Evolutionary conservation across 2,113 vertebrate species (phyloP).

Genomic region (Lampris megalopsis): DNA sequence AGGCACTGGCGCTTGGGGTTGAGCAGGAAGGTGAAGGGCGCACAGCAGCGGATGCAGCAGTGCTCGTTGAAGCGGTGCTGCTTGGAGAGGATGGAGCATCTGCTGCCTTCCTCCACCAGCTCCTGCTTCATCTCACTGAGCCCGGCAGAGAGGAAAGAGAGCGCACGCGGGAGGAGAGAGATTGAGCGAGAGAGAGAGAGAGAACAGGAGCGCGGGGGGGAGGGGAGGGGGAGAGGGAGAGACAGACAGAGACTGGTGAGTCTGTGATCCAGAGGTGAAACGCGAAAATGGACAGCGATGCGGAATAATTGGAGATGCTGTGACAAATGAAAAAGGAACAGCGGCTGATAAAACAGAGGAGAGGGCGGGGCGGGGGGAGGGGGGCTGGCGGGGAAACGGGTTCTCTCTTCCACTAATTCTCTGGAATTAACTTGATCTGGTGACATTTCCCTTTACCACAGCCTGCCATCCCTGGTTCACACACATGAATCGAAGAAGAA

Average conservation of each 20-base stretch:
- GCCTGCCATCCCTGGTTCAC: conserved; percentile 56
- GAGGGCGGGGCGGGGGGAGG: conserved; percentile 1
- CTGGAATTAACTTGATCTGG: conserved; percentile 64
- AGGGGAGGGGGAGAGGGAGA: conserved; percentile 16
- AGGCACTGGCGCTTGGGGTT: conserved; percentile 91
- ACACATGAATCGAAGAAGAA: conserved; percentile 40
- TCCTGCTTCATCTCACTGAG: conserved; percentile 96
- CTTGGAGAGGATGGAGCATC: conserved; percentile 93
- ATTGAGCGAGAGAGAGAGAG: conserved; percentile 1
- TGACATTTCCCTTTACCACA: conserved; percentile 67
- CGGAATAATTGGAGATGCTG: conserved; percentile 62
- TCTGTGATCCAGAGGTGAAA: conserved; percentile 61
- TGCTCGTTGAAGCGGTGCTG: conserved; percentile 94
- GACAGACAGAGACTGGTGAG: conserved; percentile 52
- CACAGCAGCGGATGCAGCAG: conserved; percentile 97
- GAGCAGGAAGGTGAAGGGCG: conserved; percentile 95
- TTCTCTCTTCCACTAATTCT: conserved; percentile 31
- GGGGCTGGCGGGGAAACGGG: conserved; percentile 36
- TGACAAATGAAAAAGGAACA: conserved; percentile 56
- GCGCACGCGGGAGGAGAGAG: conserved; percentile 37
- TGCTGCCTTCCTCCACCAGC: conserved; percentile 93
- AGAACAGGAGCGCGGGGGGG: conserved; percentile 4
- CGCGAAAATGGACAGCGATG: conserved; percentile 47
- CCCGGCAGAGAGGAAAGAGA: conserved; percentile 41
- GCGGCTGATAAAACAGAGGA: conserved; percentile 12